phyloP scores from a whole-genome alignment of 2,797 vertebrate genomes.

The Sebastes matsubarae region DNA sequence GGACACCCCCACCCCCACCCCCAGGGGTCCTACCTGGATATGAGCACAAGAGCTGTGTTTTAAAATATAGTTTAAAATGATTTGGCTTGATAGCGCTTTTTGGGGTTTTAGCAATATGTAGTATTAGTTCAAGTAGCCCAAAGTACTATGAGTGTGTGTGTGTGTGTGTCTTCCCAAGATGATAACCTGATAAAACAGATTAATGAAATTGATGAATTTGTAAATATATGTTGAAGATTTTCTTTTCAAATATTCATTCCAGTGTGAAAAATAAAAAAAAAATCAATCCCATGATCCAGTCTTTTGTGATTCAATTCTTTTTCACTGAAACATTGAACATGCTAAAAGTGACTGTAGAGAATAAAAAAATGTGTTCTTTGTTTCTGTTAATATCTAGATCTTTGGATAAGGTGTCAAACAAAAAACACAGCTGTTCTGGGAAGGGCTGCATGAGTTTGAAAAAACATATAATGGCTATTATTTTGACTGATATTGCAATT shows the following conservation, averaged over 20 bases:
- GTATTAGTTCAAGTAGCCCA: conserved; percentile 42
- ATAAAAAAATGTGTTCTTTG: neutral
- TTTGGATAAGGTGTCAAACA: neutral
- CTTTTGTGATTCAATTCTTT: conserved; percentile 1
- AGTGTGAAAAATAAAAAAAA: conserved; percentile 54
- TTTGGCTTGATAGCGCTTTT: conserved; percentile 58
- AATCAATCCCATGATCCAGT: neutral
- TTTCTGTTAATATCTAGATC: neutral
- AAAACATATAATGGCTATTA: no score
- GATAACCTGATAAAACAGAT: neutral
- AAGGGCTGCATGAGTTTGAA: no score
- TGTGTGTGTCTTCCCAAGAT: neutral
- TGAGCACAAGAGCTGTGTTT: conserved; percentile 72
- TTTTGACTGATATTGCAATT: no score
- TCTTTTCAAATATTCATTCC: conserved; percentile 51
- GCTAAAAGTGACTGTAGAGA: neutral
- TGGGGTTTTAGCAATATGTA: conserved; percentile 37
- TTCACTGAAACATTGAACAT: neutral
- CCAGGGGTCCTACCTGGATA: conserved; percentile 84
- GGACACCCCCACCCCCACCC: conserved; percentile 80
- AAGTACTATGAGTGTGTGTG: neutral
- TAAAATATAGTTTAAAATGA: conserved; percentile 37
- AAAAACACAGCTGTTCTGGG: neutral
- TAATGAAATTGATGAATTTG: conserved; percentile 34
- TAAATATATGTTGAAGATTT: conserved; percentile 54